These are phyloP conservation scores for Tinea semifulvella DNA, from an alignment of 2,888 invertebrate species.

Conservation along the genomic window DNA sequence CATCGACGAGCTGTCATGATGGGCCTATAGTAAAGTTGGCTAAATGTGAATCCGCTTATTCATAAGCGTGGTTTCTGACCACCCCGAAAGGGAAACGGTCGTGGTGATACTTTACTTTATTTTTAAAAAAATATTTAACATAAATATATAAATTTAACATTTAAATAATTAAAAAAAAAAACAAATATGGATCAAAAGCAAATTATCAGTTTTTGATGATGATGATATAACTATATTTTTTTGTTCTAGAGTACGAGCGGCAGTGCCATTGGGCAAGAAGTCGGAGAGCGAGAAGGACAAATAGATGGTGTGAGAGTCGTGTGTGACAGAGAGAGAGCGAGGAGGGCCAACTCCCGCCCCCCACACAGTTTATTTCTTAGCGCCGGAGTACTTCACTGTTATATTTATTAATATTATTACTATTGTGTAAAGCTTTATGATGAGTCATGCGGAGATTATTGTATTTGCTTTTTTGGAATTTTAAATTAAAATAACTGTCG, in stretches of 20 bases:
- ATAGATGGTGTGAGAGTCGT: slow-evolving; percentile 61
- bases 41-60: too few relatives aligned
- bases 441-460: slow-evolving; percentile 63
- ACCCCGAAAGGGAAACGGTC: too few relatives aligned
- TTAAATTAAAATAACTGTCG: slow-evolving; percentile 65
- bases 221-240: slow-evolving; percentile 1
- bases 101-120: too few relatives aligned
- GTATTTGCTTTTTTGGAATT: slow-evolving; percentile 67
- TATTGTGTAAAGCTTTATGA: slow-evolving; percentile 66
- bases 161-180: too few relatives aligned
- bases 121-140: too few relatives aligned
- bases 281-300: slow-evolving; percentile 86
- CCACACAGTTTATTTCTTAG: slow-evolving; percentile 27
- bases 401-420: slow-evolving; percentile 59
- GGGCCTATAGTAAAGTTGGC: too few relatives aligned
- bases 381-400: slow-evolving; percentile 53
- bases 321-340: slow-evolving; percentile 73
- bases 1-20: too few relatives aligned
- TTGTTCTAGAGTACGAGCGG: slow-evolving; percentile 81
- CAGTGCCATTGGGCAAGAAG: slow-evolving; percentile 90
- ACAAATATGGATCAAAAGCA: too few relatives aligned
- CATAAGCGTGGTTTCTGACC: too few relatives aligned
- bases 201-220: too few relatives aligned
- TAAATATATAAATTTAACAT: too few relatives aligned
- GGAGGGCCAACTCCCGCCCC: slow-evolving; percentile 61